Evolutionary conservation across 2,797 vertebrate genomes (phyloP).

Genomic region (Macroramphosus scolopax): DNA sequence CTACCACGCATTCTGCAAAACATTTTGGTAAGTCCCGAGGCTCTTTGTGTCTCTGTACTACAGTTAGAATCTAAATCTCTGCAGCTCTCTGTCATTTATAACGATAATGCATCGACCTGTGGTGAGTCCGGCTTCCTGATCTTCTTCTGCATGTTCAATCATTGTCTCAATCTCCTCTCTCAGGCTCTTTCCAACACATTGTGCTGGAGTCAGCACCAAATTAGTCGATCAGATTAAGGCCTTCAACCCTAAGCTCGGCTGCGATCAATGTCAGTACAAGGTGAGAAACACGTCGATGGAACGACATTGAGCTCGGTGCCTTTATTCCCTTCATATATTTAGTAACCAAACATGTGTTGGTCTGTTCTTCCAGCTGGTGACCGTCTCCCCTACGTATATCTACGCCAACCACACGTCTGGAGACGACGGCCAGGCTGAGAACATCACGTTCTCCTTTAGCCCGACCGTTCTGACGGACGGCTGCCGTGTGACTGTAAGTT

Average conservation of each 20-base stretch:
- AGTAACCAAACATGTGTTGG: too few species aligned
- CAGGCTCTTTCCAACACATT: slow-evolving; percentile 9
- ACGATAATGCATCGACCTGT: too few species aligned
- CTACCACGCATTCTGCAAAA: slow-evolving; percentile 38
- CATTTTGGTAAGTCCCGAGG: slow-evolving; percentile 35
- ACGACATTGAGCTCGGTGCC: too few species aligned
- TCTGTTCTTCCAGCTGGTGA: slow-evolving; percentile 56
- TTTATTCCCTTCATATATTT: too few species aligned
- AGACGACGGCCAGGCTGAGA: slow-evolving; percentile 33
- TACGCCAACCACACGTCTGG: slow-evolving; percentile 47
- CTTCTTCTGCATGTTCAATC: too few species aligned
- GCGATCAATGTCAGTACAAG: slow-evolving; percentile 10
- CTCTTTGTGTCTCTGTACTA: too few species aligned
- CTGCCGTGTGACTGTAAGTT: slow-evolving; percentile 49
- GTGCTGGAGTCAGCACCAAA: slow-evolving; percentile 1
- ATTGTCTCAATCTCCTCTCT: too few species aligned
- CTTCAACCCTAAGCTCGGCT: slow-evolving; percentile 11
- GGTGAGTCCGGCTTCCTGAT: too few species aligned
- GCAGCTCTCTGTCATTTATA: too few species aligned
- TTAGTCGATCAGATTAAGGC: slow-evolving; percentile 17
- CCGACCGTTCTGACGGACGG: slow-evolving; percentile 1
- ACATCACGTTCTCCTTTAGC: slow-evolving; percentile 25
- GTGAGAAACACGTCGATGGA: too few species aligned
- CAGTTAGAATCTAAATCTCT: too few species aligned
- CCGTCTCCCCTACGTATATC: slow-evolving; percentile 2